A percentile compares a stretch with the other conserved stretches of the same genome.
Evolutionary conservation across 2,797 vertebrate genomes (phyloP).

Genomic region (Psittacula echo): DNA sequence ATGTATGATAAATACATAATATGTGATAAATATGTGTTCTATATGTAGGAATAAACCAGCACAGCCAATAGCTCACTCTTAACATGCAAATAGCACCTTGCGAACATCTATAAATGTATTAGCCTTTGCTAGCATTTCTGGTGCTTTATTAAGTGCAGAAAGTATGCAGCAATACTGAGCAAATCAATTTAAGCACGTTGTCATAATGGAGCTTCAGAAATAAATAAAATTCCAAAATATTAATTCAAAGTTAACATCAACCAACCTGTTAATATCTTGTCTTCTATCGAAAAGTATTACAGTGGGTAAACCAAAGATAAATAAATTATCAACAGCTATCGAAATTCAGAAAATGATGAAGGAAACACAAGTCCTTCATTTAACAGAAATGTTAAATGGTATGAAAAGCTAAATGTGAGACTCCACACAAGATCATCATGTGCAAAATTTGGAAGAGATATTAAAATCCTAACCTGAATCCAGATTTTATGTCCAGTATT

Average conservation of each 20-base stretch:
- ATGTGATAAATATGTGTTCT: not conserved
- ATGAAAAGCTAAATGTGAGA: not conserved
- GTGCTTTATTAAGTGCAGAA: not conserved
- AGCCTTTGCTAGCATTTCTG: not conserved
- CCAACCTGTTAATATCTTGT: not conserved
- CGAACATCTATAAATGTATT: not conserved
- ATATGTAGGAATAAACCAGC: not conserved
- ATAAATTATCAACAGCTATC: not conserved
- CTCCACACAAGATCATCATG: rapidly evolving
- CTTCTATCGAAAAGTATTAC: not conserved
- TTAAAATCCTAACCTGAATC: not conserved
- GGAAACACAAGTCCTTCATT: not conserved
- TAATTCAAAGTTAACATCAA: not conserved
- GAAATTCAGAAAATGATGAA: not conserved
- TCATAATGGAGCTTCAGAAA: not conserved
- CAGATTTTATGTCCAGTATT: not conserved
- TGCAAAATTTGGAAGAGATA: not conserved
- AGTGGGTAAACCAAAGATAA: not conserved
- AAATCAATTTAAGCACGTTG: not conserved
- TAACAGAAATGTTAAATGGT: not conserved
- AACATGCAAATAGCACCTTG: not conserved
- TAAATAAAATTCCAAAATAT: not conserved
- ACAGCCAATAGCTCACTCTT: not conserved
- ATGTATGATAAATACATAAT: not conserved
- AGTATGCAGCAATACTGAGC: not conserved